Evolutionary conservation across 2,888 invertebrate species (phyloP).

Genomic region (Acleris literana): DNA sequence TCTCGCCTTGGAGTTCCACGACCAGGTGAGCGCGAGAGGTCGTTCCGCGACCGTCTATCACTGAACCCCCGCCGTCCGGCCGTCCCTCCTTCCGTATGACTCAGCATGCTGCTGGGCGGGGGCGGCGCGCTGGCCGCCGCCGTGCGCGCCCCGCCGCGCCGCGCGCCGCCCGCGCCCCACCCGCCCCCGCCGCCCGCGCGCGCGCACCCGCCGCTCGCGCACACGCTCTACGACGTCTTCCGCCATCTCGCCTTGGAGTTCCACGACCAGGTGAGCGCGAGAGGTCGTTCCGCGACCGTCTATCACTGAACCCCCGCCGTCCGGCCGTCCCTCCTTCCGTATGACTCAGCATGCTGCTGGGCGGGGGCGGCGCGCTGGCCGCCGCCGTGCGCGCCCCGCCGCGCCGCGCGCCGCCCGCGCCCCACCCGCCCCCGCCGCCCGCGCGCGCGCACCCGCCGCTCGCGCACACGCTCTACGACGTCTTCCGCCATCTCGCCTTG

Average conservation of each 20-base stretch:
- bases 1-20: too few species aligned
- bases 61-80: too few species aligned
- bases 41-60: too few species aligned
- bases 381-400: too few species aligned
- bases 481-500: conserved; percentile 78
- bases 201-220: conserved; percentile 65
- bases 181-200: conserved; percentile 43
- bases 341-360: too few species aligned
- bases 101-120: conserved; percentile 87
- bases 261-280: conserved; percentile 64
- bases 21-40: conserved; percentile 58
- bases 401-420: too few species aligned
- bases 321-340: too few species aligned
- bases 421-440: conserved; percentile 46
- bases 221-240: conserved; percentile 73
- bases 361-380: too few species aligned
- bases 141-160: conserved; percentile 55
- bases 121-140: conserved; percentile 80
- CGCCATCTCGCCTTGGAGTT: conserved; percentile 80
- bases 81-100: too few species aligned
- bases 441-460: conserved; percentile 60
- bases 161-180: conserved; percentile 46
- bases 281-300: too few species aligned
- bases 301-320: too few species aligned
- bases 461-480: conserved; percentile 70